Conservation (phyloP, 2,113 vertebrate genomes). For the Chauna torquata region DNA sequence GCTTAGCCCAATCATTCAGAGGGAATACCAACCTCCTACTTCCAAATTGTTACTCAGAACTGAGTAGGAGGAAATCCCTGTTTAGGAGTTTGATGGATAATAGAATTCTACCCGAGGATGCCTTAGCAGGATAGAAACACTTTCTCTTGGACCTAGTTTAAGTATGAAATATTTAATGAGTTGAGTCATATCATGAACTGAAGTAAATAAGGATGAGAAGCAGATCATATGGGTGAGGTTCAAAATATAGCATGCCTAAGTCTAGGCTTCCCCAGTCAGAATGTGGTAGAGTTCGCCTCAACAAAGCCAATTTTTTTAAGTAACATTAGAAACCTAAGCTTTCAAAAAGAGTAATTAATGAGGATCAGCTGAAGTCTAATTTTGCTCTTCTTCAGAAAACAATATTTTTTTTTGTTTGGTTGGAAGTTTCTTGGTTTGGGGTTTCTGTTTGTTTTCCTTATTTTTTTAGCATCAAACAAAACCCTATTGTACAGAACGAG, state of each 20-base stretch:
- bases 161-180: constrained; percentile 69
- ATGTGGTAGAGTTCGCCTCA: constrained; percentile 38
- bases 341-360: constrained; percentile 59
- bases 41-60: constrained; percentile 75
- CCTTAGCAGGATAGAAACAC: constrained; percentile 64
- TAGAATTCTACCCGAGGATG: constrained; percentile 57
- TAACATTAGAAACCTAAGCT: constrained; percentile 59
- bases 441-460: constrained; percentile 32
- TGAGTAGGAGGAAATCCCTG: constrained; percentile 75
- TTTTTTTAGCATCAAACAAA: constrained; percentile 58
- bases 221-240: constrained; percentile 46
- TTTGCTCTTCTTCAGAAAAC: constrained; percentile 59
- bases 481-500: background rate
- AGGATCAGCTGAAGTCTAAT: constrained; percentile 28
- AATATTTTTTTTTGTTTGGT: background rate
- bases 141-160: constrained; percentile 56
- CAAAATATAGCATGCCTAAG: constrained; percentile 60
- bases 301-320: constrained; percentile 49
- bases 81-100: constrained; percentile 61
- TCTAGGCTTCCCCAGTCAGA: constrained; percentile 19
- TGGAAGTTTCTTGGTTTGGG: background rate
- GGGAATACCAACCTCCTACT: constrained; percentile 67
- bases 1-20: constrained; percentile 53
- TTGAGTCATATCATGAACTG: constrained; percentile 69
- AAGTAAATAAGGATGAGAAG: constrained; percentile 69